Conservation (phyloP, 2,797 vertebrate genomes). For the Spondyliosoma cantharus region DNA sequence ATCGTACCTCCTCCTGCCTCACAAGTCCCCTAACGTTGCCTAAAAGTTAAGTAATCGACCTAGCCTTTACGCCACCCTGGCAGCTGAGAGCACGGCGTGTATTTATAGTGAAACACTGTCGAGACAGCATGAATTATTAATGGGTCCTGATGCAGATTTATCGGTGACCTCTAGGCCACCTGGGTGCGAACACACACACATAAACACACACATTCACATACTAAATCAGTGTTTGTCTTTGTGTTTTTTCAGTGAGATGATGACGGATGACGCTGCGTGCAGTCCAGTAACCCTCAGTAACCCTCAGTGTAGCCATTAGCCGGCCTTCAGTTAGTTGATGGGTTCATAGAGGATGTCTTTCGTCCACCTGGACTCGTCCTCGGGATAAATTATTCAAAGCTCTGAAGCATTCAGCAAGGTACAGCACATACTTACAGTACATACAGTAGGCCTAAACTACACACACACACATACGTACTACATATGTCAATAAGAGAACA, state of each 20-base stretch:
- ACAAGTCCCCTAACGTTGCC: constrained; percentile 61
- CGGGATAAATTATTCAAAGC: constrained; percentile 64
- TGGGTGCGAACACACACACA: constrained; percentile 60
- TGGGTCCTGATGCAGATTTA: constrained; percentile 77
- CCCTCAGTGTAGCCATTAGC: constrained; percentile 45
- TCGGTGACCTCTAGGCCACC: constrained; percentile 81
- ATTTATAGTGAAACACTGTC: constrained; percentile 80
- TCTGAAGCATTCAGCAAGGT: constrained; percentile 71
- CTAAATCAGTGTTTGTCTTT: constrained; percentile 53
- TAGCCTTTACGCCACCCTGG: constrained; percentile 63
- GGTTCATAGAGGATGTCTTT: constrained; percentile 45
- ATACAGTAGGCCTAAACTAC: constrained; percentile 72
- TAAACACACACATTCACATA: constrained; percentile 50
- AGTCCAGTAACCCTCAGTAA: constrained; percentile 50
- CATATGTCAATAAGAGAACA: constrained; percentile 59
- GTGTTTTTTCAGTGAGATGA: constrained; percentile 45
- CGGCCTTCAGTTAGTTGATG: constrained; percentile 42
- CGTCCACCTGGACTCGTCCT: constrained; percentile 58
- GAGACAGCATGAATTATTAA: constrained; percentile 83
- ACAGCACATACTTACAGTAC: constrained; percentile 71
- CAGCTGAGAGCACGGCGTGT: constrained; percentile 63
- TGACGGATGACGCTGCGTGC: constrained; percentile 41
- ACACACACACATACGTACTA: constrained; percentile 69
- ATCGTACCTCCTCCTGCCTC: constrained; percentile 41
- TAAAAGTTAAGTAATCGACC: constrained; percentile 74